Evolutionary conservation across 2,888 invertebrate species (phyloP).

Genomic region (Acronicta aceris): DNA sequence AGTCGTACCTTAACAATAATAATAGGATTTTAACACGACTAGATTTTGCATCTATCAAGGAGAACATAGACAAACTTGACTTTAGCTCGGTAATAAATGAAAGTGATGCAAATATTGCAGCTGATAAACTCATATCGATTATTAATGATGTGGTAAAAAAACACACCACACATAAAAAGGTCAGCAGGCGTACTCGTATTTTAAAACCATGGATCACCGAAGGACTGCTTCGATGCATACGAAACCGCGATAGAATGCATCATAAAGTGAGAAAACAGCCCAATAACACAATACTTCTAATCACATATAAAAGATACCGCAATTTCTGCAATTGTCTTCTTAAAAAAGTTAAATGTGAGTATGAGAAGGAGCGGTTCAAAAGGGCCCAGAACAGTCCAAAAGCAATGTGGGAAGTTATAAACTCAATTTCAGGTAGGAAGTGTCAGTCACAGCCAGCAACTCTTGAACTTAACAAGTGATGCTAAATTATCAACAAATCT

Average conservation of each 20-base stretch:
- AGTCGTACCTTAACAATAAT: not conserved
- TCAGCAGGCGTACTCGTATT: not conserved
- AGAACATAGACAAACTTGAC: not conserved
- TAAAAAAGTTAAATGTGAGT: not conserved
- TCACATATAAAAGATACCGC: not conserved
- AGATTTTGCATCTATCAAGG: too few relatives aligned
- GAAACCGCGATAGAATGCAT: not conserved
- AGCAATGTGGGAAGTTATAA: not conserved
- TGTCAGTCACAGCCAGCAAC: too few relatives aligned
- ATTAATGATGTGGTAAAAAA: not conserved
- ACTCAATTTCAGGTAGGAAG: too few relatives aligned
- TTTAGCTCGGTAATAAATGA: not conserved
- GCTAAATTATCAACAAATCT: too few relatives aligned
- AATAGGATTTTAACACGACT: not conserved
- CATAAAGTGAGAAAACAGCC: not conserved
- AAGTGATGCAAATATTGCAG: not conserved
- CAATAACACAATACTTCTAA: not conserved
- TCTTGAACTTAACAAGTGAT: too few relatives aligned
- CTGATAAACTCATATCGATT: not conserved
- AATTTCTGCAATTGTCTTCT: not conserved
- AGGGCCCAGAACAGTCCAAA: not conserved
- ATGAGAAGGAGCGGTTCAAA: not conserved
- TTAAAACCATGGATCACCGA: slow-evolving; percentile 1
- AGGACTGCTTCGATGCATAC: not conserved
- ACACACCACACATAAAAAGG: not conserved